A percentile compares a stretch with the other conserved stretches of the same genome.
Evolutionary conservation across 2,113 vertebrate species (phyloP).

Genomic region (Podarcis muralis): DNA sequence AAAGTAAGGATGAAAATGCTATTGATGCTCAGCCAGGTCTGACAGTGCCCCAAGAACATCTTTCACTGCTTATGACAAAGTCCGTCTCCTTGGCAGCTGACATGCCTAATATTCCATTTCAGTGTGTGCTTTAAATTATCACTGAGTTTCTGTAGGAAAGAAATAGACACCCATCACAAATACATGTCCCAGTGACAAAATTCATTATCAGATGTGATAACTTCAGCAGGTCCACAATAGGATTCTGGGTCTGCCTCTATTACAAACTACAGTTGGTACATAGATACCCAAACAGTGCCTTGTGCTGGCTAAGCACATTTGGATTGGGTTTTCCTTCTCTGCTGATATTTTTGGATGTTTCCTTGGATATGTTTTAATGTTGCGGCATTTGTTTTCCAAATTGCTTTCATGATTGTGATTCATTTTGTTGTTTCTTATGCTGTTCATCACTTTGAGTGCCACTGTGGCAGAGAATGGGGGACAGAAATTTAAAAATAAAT

Average conservation of each 20-base stretch:
- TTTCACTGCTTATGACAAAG: not conserved
- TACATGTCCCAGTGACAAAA: not conserved
- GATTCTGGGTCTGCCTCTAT: not conserved
- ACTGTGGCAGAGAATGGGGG: not conserved
- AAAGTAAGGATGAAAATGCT: not conserved
- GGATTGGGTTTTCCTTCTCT: not conserved
- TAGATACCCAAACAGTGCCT: no score
- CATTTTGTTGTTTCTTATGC: not conserved
- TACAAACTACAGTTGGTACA: not conserved
- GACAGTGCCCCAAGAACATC: not conserved
- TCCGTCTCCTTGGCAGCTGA: not conserved
- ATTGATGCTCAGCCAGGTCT: no score
- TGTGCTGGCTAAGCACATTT: no score
- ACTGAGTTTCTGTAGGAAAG: not conserved
- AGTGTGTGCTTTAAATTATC: not conserved
- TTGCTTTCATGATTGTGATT: no score
- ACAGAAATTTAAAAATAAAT: not conserved
- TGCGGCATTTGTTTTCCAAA: no score
- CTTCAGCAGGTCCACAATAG: no score
- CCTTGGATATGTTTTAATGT: not conserved
- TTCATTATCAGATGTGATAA: not conserved
- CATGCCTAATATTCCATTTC: not conserved
- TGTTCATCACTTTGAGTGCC: not conserved
- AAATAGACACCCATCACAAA: not conserved
- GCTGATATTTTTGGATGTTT: not conserved